Base-by-base conservation (phyloP, 2,888 invertebrate species). In the Apeira syringaria region DNA sequence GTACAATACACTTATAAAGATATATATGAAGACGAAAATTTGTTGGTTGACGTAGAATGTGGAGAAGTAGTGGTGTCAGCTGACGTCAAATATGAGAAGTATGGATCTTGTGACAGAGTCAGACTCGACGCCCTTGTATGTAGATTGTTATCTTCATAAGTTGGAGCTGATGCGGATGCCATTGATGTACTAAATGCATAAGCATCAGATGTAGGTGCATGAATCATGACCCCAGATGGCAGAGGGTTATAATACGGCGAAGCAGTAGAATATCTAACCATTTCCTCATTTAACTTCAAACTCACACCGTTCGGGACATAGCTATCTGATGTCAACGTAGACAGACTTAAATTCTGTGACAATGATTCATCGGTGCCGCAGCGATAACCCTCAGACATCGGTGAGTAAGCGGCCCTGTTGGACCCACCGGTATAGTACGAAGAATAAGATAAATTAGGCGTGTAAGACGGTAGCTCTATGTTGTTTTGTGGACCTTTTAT, bases 311-410 rank as follows among this genome's bases (percentile, higher is more conserved):
- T 88, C 3, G 89, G 87, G 8, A 89, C 77, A 57, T 88, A 88
- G 51, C 67, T 84, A 64, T 89, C 89, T 47, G 82, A 62, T 50
- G 74, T 48, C 42, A 87, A 41, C 47, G 81, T 55, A 36, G 81
- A 62, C 58, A 87, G 55, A 34, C 77, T 68, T 55, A 82, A 67
- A 79, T 78, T 84, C 50, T 72, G 67, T 47, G 78, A 73, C 65
- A 86, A 55, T 87, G 86, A 84, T 56, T 89, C 89, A 85, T 89
- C 87, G 68, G 62, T 79, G 32, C 62, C 55, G 61, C 82, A 86
- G 53, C 87, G 83, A 83, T 86, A 86, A 80, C 78, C 77, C 49
- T 88, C 87, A 24, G 84, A 50, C 68, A 86, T 75, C 26, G 86
- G 76, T 80, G 89, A 86, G 83, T 87, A 89, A 80, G 73, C 66